phyloP scores from a whole-genome alignment of 2,888 invertebrate genomes.

The Diloba caeruleocephala region DNA sequence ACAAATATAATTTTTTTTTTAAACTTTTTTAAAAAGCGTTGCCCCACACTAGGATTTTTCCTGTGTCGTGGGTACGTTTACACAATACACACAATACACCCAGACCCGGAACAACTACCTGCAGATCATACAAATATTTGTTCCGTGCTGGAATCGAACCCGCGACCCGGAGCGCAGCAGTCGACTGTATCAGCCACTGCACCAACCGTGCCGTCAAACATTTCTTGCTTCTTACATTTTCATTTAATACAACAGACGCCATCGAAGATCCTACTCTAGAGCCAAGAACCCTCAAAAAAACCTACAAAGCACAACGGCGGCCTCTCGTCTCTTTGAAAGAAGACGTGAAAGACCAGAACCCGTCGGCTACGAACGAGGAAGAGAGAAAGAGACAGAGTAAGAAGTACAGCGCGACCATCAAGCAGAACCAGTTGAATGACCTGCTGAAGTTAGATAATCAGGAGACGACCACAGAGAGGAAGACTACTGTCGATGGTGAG shows the following conservation, averaged over 20 bases:
- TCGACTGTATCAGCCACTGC: too few species aligned
- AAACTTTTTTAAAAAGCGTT: too few species aligned
- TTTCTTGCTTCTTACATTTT: too few species aligned
- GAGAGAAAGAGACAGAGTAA: conserved; percentile 84
- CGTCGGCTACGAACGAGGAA: conserved; percentile 81
- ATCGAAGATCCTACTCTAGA: conserved; percentile 76
- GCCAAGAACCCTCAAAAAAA: conserved; percentile 58
- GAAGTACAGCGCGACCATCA: conserved; percentile 82
- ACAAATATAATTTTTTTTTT: too few species aligned
- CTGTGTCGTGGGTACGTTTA: too few species aligned
- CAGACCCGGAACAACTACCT: too few species aligned
- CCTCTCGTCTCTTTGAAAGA: conserved; percentile 77
- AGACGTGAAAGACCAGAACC: conserved; percentile 74
- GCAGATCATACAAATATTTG: too few species aligned
- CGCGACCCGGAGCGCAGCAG: too few species aligned
- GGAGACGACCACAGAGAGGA: conserved; percentile 70
- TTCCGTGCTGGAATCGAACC: too few species aligned
- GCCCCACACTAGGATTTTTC: too few species aligned
- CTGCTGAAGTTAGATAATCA: conserved; percentile 66
- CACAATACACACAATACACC: too few species aligned
- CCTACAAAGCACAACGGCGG: conserved; percentile 72
- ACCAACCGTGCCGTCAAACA: too few species aligned
- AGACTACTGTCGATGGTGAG: conserved; percentile 71
- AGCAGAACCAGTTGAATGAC: conserved; percentile 79
- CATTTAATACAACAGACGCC: conserved; percentile 72